Conservation (phyloP, 30 jellyfish, hydroid and myxozoan species). For the Aurelia sp. region DNA sequence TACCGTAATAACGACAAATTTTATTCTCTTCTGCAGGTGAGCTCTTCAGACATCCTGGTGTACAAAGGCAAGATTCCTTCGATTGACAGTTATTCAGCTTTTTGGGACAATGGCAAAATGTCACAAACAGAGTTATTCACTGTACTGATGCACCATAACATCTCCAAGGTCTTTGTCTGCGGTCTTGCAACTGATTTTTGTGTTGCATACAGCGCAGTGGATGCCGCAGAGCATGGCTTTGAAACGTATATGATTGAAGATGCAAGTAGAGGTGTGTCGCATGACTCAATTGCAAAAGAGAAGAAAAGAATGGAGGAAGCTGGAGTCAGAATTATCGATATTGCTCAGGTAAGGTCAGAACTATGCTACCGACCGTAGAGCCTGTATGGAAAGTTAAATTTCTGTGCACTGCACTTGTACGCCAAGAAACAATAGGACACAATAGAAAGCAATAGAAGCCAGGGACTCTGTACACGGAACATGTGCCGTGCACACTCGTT, state of each 20-base stretch:
- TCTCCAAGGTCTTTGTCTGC: conserved; percentile 65
- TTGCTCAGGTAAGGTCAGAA: conserved; percentile 32
- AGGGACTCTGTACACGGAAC: too few relatives aligned
- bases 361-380: not conserved
- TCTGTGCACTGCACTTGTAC: too few relatives aligned
- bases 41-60: conserved; percentile 10
- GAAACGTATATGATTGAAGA: conserved; percentile 81
- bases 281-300: conserved; percentile 58
- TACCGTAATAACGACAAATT: too few relatives aligned
- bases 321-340: conserved; percentile 58
- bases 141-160: conserved; percentile 57
- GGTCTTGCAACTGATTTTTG: conserved; percentile 97
- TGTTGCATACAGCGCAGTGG: conserved; percentile 83
- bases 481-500: too few relatives aligned
- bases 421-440: too few relatives aligned
- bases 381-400: too few relatives aligned
- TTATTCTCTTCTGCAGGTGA: not conserved
- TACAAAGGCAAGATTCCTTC: conserved; percentile 67
- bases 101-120: conserved; percentile 92
- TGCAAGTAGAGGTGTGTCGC: conserved; percentile 83
- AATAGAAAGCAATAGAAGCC: too few relatives aligned
- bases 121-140: conserved; percentile 78
- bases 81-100: conserved; percentile 96
- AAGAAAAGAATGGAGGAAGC: conserved; percentile 53
- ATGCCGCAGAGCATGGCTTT: conserved; percentile 92